Evolutionary conservation across 2,888 invertebrate species (phyloP).

Genomic region (Conops quadrifasciatus): DNA sequence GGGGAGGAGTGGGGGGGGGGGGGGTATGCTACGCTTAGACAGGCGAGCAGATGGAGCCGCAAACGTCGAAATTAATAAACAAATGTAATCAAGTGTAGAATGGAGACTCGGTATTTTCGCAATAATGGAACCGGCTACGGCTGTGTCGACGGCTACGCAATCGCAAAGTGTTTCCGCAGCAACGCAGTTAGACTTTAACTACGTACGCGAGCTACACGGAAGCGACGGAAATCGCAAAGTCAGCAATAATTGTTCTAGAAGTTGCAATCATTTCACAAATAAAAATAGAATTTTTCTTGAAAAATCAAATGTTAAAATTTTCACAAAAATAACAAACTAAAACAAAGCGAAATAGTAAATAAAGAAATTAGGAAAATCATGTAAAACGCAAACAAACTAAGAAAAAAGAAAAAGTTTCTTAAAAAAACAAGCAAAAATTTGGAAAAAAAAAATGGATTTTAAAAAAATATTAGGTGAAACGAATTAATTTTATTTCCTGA

Average conservation of each 20-base stretch:
- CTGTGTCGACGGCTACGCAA: neutral
- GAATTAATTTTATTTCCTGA: no score
- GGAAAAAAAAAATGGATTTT: no score
- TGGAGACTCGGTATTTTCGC: slow-evolving; percentile 4
- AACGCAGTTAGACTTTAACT: slow-evolving; percentile 48
- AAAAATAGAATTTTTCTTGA: no score
- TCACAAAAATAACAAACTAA: neutral
- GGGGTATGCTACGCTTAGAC: neutral
- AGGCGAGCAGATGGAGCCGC: slow-evolving; percentile 40
- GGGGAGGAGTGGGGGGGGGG: slow-evolving; percentile 3
- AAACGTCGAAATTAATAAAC: slow-evolving; percentile 23
- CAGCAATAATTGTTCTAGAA: no score
- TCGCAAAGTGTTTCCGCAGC: slow-evolving; percentile 11
- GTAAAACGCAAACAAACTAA: neutral
- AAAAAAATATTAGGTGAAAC: no score
- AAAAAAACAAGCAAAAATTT: neutral
- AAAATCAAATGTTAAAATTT: slow-evolving; percentile 2
- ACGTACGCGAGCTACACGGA: slow-evolving; percentile 46
- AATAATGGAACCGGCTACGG: slow-evolving; percentile 15
- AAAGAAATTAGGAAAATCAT: neutral
- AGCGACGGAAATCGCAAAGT: slow-evolving; percentile 38
- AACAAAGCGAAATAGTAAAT: neutral
- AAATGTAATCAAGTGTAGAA: slow-evolving; percentile 27
- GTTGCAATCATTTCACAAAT: no score
- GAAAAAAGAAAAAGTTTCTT: neutral